Evolutionary conservation across 2,888 invertebrate genomes (phyloP).

Genomic region (Pandemis heparana): DNA sequence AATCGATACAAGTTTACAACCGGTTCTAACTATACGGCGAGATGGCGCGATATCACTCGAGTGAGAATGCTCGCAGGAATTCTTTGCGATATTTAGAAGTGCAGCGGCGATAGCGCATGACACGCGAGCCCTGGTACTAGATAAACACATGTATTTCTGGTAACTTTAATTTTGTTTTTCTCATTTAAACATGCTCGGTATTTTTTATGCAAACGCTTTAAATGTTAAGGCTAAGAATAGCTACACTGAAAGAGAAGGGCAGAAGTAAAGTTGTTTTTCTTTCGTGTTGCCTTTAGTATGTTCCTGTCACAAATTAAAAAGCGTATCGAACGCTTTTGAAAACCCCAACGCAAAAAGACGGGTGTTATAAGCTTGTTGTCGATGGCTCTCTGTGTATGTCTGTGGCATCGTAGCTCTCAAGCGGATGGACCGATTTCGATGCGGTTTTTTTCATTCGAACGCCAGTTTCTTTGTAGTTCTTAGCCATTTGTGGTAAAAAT

Average conservation of each 20-base stretch:
- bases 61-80: conserved; percentile 41
- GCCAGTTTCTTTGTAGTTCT: too few relatives aligned
- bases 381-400: too few relatives aligned
- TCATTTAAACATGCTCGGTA: conserved; percentile 58
- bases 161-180: conserved; percentile 32
- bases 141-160: conserved; percentile 40
- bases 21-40: conserved; percentile 52
- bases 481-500: too few relatives aligned
- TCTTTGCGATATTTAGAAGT: conserved; percentile 43
- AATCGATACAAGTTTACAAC: conserved; percentile 57
- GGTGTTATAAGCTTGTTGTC: too few relatives aligned
- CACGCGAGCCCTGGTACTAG: conserved; percentile 40
- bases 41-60: conserved; percentile 38
- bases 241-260: not conserved
- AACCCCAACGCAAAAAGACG: too few relatives aligned
- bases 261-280: too few relatives aligned
- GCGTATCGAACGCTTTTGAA: too few relatives aligned
- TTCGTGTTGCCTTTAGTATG: too few relatives aligned
- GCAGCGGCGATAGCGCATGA: conserved; percentile 39
- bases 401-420: too few relatives aligned
- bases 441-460: too few relatives aligned
- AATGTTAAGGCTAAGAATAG: not conserved
- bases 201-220: conserved; percentile 38
- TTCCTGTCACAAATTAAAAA: too few relatives aligned
- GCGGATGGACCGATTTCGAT: too few relatives aligned